Percentiles rank a stretch among this genome's conserved stretches.
phyloP scores from a whole-genome alignment of 2,113 vertebrate species.

The Atrichornis clamosus region DNA sequence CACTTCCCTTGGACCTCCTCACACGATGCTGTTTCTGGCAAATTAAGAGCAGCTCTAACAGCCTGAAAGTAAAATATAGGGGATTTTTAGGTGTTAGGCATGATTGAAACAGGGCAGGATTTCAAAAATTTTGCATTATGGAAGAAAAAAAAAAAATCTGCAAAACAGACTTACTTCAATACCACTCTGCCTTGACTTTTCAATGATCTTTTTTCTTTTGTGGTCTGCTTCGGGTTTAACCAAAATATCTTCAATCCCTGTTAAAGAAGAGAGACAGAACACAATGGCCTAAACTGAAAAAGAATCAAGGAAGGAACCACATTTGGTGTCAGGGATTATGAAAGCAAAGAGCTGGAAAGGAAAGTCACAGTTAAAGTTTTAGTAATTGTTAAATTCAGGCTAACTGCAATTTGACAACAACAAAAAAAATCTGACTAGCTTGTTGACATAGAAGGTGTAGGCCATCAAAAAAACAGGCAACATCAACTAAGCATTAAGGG shows the following conservation, averaged over 20 bases:
- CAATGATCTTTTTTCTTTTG: slow-evolving; percentile 80
- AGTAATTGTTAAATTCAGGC: not conserved
- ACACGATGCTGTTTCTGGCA: slow-evolving; percentile 71
- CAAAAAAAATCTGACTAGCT: not conserved
- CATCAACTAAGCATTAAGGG: not conserved
- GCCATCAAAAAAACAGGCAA: not conserved
- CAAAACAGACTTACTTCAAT: slow-evolving; percentile 72
- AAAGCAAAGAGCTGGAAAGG: not conserved
- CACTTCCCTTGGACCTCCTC: slow-evolving; percentile 83
- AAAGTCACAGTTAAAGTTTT: not conserved
- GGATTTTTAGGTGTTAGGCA: not conserved
- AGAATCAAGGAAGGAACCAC: not conserved
- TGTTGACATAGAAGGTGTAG: not conserved
- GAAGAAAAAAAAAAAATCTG: too few relatives aligned
- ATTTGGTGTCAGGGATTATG: not conserved
- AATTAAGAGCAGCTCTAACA: slow-evolving; percentile 85
- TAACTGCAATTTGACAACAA: not conserved
- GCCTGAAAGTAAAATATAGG: slow-evolving; percentile 67
- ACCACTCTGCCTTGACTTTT: slow-evolving; percentile 79
- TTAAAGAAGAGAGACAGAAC: not conserved
- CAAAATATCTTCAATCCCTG: slow-evolving; percentile 96
- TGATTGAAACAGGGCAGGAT: not conserved
- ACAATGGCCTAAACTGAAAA: not conserved
- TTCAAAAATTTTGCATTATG: not conserved
- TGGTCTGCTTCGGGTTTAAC: slow-evolving; percentile 84